Evolutionary conservation across 2,113 vertebrate genomes (phyloP).

Genomic region (Circaetus cinerascens): DNA sequence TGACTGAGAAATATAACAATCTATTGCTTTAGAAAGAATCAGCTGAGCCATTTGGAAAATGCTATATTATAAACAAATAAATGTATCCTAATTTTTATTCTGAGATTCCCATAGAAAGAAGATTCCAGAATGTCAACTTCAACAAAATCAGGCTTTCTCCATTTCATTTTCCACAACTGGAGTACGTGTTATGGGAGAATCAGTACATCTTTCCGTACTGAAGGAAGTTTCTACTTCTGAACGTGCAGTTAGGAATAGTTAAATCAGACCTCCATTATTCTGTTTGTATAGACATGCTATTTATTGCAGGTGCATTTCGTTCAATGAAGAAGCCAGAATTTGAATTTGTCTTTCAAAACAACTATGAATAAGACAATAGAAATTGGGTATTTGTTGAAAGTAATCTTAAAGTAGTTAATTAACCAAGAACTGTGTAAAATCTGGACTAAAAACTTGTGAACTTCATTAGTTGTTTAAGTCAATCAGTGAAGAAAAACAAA

Average conservation of each 20-base stretch:
- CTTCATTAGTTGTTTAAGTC: not conserved
- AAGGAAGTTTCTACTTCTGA: not conserved
- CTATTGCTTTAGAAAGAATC: not conserved
- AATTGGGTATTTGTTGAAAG: not conserved
- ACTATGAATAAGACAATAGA: not conserved
- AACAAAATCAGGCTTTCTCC: not conserved
- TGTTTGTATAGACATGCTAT: not conserved
- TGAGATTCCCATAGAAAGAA: not conserved
- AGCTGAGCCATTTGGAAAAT: not conserved
- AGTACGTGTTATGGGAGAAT: accelerated
- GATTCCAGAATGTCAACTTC: not conserved
- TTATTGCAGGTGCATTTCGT: not conserved
- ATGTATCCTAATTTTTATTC: not conserved
- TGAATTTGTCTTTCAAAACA: not conserved
- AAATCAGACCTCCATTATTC: not conserved
- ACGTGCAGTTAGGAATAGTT: not conserved
- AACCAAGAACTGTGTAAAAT: not conserved
- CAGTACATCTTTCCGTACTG: not conserved
- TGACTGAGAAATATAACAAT: not conserved
- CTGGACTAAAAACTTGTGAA: not conserved
- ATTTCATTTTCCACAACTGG: not conserved
- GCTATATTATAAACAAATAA: not conserved
- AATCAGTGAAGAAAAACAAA: not conserved
- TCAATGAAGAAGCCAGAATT: not conserved
- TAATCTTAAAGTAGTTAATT: not conserved